A percentile compares a stretch with the other conserved stretches of the same genome.
These are phyloP conservation scores for Hiodon alosoides DNA, from an alignment of 2,113 vertebrate species.

Conservation along the genomic window DNA sequence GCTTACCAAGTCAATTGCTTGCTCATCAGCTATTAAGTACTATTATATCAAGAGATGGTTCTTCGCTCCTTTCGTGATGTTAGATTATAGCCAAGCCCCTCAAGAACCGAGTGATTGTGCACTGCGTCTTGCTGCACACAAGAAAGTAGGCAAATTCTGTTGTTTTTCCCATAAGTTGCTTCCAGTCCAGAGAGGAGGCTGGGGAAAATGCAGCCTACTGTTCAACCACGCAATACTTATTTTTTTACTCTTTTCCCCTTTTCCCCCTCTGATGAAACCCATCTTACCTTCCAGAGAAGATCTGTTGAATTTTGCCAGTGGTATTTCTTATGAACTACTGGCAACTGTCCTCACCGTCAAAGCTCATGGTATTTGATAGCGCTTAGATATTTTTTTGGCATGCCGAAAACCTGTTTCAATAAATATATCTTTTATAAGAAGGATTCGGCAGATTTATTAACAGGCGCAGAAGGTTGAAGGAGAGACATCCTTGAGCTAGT, in stretches of 20 bases:
- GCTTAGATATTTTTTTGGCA: constrained; percentile 4
- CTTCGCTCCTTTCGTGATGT: no score
- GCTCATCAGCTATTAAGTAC: no score
- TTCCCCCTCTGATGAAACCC: background rate
- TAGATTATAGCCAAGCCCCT: no score
- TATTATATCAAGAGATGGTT: no score
- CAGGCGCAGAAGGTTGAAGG: background rate
- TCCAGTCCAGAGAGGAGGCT: no score
- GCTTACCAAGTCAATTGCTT: no score
- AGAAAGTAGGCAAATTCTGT: no score
- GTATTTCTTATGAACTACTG: background rate
- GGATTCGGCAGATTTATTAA: constrained; percentile 1
- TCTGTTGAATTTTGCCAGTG: background rate
- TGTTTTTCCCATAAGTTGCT: no score
- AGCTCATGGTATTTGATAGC: background rate
- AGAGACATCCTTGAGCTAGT: no score
- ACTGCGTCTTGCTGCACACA: no score
- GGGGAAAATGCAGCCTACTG: background rate
- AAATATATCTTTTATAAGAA: background rate
- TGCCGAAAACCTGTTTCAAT: background rate
- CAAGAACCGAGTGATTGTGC: no score
- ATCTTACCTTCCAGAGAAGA: background rate
- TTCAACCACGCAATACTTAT: background rate
- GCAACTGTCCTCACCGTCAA: background rate
- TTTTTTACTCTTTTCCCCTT: background rate